Evolutionary conservation across 1,140 invertebrate genomes (phyloP), one percentile per base, ranked within the genome.

Genomic region (Halictus rubicundus): DNA sequence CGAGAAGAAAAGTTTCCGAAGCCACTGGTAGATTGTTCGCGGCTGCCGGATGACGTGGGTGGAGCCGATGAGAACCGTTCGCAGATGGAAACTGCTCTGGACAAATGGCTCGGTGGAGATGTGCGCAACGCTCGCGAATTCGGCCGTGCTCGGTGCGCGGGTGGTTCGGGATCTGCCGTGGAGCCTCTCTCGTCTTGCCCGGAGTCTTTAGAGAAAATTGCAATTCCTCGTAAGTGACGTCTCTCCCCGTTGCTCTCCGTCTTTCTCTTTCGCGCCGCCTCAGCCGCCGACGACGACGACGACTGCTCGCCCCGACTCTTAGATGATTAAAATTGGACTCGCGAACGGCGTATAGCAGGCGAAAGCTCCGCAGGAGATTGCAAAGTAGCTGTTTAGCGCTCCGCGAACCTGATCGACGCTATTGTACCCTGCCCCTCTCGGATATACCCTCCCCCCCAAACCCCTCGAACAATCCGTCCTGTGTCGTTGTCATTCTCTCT

Each of bases 61-160:
- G 54, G 25, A 69, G 65, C 25, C 78, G 72, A 80, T 68, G 69
- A 81, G 74, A 81, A 73, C 82, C 74, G 68, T 76, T 81, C 76
- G 68, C 75, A 74, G 76, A 86, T 86, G 81, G 78, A 86, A 83
- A 85, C 83, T 70, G 78, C 74, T 80, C 78, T 78, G 57, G 69
- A 73, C 80, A 25, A 80, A 80, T 72, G 64, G 59, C 21, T 68
- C 60, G 68, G 49, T 14, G 39, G 57, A 68, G 78, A 60, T 81
- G 60, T 49, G 65, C 63, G 59, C 69, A 57, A 68, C 61, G 68
- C 37, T 54, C 39, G 68, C 37, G 80, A 81, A 81, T 81, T 81
- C 12, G 59, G 42, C 42, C 69, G 69, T 52, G 69, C 16, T 19
- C 8, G 37, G 1, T 5, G 32, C 1, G 32, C 8, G 60, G 21